Conservation (phyloP, 2,888 invertebrate genomes). For the Pegoplata infirma region DNA sequence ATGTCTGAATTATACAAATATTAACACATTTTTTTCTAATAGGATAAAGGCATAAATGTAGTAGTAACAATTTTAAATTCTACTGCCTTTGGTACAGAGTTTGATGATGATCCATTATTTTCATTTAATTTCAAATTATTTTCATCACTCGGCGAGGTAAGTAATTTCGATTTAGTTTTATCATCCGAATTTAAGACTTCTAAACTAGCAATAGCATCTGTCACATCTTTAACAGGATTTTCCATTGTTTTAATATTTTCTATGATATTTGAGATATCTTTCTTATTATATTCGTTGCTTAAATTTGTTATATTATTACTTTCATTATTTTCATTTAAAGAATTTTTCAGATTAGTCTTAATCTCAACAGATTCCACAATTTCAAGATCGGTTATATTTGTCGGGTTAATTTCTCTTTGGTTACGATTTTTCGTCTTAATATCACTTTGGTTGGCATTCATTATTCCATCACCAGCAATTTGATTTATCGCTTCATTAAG, state of each 20-base stretch:
- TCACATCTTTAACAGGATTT: not conserved
- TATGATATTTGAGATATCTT: not conserved
- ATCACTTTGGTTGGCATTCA: not conserved
- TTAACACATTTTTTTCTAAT: too few species aligned
- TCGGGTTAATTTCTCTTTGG: not conserved
- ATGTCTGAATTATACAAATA: too few species aligned
- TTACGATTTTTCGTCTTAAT: not conserved
- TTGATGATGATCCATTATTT: not conserved
- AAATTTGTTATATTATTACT: too few species aligned
- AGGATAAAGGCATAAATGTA: slow-evolving; percentile 65
- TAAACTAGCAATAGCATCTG: not conserved
- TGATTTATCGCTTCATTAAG: not conserved
- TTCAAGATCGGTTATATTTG: not conserved
- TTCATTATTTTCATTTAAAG: too few species aligned
- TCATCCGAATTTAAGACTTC: too few species aligned
- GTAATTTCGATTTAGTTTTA: not conserved
- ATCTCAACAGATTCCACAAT: not conserved
- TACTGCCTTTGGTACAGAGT: slow-evolving; percentile 44
- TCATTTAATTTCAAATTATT: not conserved
- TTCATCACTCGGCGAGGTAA: not conserved
- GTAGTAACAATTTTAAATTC: slow-evolving; percentile 71
- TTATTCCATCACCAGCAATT: not conserved
- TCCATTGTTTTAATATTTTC: not conserved
- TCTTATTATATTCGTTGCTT: not conserved
- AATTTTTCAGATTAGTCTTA: too few species aligned